Conservation (phyloP, 64 coral and sea anemone species). For the Montipora foliosa region DNA sequence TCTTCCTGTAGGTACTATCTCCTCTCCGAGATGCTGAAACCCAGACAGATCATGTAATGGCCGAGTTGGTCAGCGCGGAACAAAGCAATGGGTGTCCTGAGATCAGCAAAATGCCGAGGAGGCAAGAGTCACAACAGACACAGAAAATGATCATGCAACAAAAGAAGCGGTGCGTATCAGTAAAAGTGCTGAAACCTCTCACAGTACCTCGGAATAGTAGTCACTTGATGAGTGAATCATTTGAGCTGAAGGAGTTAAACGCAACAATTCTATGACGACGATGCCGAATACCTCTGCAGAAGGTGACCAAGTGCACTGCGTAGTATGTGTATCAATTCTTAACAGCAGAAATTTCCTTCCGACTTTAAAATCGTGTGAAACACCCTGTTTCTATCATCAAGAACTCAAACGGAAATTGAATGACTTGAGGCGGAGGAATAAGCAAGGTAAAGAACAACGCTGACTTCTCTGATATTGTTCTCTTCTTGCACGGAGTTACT, state of each 20-base stretch:
- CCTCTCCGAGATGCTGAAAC: background rate
- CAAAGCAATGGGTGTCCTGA: background rate
- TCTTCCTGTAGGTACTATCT: background rate
- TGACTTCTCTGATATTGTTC: background rate
- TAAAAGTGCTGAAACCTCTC: background rate
- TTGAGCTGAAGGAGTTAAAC: background rate
- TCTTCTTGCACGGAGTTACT: too few relatives aligned
- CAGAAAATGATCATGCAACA: background rate
- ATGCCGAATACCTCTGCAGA: background rate
- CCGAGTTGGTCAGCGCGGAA: background rate
- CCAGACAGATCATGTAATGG: background rate
- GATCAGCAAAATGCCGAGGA: background rate
- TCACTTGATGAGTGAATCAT: background rate
- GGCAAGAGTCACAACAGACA: background rate
- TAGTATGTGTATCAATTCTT: background rate
- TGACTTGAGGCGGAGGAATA: background rate
- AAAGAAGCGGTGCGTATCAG: background rate
- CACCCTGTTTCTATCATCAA: background rate
- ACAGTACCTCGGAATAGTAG: background rate
- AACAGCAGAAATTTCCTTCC: conserved; percentile 30
- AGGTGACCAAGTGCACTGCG: background rate
- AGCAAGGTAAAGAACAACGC: background rate
- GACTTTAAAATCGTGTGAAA: background rate
- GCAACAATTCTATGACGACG: background rate
- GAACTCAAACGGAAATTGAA: background rate